phyloP scores from a whole-genome alignment of 2,797 vertebrate genomes.

The Dipus sagitta region DNA sequence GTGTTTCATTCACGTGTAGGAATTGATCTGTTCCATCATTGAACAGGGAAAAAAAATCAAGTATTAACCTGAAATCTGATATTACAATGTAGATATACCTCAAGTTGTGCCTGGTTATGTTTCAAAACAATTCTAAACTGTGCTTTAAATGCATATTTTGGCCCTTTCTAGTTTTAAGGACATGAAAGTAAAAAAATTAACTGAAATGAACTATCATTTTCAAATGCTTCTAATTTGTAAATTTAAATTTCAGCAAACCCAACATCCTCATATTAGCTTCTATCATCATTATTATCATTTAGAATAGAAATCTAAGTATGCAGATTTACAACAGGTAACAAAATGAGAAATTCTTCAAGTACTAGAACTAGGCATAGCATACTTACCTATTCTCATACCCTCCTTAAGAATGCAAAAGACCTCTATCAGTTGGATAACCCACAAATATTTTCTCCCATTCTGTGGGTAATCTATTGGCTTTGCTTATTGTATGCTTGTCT shows the following conservation, averaged over 20 bases:
- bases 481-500: too few relatives aligned
- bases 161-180: not conserved
- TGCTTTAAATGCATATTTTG: conserved; percentile 6
- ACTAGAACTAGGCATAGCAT: not conserved
- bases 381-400: not conserved
- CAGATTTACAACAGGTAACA: not conserved
- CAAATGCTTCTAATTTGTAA: not conserved
- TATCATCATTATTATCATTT: not conserved
- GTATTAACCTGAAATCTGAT: conserved; percentile 2
- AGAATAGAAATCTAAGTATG: not conserved
- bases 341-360: conserved; percentile 32
- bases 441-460: too few relatives aligned
- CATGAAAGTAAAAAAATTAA: conserved; percentile 39
- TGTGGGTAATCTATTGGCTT: too few relatives aligned
- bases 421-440: too few relatives aligned
- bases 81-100: not conserved
- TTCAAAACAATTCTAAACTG: conserved; percentile 13
- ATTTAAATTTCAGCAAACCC: conserved; percentile 12
- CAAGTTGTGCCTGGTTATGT: not conserved
- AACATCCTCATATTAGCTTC: not conserved
- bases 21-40: not conserved
- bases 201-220: conserved; percentile 35
- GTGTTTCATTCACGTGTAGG: not conserved
- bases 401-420: conserved; percentile 15
- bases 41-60: not conserved